phyloP scores from a whole-genome alignment of 2,797 vertebrate genomes.

The Smutsia temminckii region DNA sequence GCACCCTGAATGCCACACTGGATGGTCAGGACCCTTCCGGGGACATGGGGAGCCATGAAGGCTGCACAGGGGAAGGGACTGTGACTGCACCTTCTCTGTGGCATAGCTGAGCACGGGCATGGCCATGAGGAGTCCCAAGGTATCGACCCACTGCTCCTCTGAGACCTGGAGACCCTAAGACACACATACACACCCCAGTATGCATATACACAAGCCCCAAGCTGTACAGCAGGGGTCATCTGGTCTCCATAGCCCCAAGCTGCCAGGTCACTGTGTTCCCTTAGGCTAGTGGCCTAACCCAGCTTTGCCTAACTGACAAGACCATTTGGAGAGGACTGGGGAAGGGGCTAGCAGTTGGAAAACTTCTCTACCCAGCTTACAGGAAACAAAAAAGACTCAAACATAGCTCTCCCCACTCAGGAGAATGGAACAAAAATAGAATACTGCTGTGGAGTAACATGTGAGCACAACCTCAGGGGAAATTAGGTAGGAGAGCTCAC shows the following conservation, averaged over 20 bases:
- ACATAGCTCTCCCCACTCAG: conserved; percentile 7
- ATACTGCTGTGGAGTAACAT: not conserved
- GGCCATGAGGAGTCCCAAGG: not conserved
- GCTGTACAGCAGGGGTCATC: not conserved
- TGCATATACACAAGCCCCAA: not conserved
- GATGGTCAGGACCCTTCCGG: not conserved
- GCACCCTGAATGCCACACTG: not conserved
- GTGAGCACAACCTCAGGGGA: conserved; percentile 38
- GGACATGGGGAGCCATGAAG: not conserved
- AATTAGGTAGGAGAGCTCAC: conserved; percentile 28
- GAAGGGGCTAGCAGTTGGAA: not conserved
- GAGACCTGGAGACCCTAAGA: not conserved
- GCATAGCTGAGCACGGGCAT: not conserved
- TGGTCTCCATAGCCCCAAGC: not conserved
- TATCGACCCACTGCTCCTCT: not conserved
- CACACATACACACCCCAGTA: no score
- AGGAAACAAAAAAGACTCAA: conserved; percentile 31
- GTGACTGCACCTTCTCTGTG: not conserved
- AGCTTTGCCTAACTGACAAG: not conserved
- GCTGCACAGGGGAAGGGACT: not conserved
- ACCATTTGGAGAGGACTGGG: not conserved
- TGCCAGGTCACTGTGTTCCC: not conserved
- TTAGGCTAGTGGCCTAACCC: not conserved
- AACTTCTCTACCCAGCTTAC: not conserved
- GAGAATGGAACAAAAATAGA: conserved; percentile 63